These are phyloP conservation scores for Actinia tenebrosa DNA, from an alignment of 64 coral and sea anemone genomes.

Conservation along the genomic window DNA sequence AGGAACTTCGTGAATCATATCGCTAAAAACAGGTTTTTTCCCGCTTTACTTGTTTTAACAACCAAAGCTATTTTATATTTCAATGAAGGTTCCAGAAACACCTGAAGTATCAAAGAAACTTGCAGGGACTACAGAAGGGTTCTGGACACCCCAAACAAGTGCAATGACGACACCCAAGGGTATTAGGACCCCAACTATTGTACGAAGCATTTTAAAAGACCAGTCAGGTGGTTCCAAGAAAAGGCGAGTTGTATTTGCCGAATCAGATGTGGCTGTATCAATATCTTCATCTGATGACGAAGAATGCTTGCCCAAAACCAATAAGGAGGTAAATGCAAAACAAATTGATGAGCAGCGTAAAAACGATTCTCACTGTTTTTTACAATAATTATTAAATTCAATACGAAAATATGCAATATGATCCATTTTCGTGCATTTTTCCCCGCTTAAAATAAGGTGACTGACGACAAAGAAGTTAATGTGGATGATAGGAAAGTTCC, in stretches of 20 bases:
- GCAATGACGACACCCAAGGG: constrained; percentile 20
- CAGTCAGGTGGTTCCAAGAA: constrained; percentile 45
- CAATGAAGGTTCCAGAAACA: constrained; percentile 29
- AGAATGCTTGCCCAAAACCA: constrained; percentile 4
- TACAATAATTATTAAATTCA: neutral
- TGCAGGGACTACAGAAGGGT: neutral
- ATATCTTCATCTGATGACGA: constrained; percentile 49
- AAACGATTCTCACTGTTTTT: no score
- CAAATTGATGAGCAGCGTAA: no score
- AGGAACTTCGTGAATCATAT: no score
- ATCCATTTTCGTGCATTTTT: neutral
- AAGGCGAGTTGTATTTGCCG: constrained; percentile 76
- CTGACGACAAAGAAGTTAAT: neutral
- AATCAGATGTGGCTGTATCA: constrained; percentile 38
- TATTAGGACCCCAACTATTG: constrained; percentile 1
- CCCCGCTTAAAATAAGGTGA: neutral
- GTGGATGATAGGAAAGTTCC: constrained; percentile 16
- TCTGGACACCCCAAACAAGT: neutral
- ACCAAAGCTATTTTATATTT: neutral
- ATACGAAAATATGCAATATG: neutral
- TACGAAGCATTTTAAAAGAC: constrained; percentile 65
- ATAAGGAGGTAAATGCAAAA: constrained; percentile 17
- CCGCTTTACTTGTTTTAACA: neutral
- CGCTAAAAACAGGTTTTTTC: no score
- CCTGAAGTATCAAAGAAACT: constrained; percentile 18